These are phyloP conservation scores for Zosterops hypoxanthus DNA, from an alignment of 2,113 vertebrate genomes.

Conservation along the genomic window DNA sequence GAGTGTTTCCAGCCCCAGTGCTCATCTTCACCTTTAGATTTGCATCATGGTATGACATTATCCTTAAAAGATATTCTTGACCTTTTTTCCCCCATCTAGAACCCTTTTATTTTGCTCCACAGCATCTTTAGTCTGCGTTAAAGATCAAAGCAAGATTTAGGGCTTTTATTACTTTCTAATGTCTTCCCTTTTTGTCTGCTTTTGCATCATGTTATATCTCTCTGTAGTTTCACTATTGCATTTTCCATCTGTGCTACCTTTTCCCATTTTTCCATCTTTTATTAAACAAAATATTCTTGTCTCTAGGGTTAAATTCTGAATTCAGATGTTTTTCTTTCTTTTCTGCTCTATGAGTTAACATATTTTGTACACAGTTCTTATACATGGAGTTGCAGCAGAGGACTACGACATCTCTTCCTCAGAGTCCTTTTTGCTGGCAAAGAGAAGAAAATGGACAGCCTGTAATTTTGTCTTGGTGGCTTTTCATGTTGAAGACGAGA, in stretches of 20 bases:
- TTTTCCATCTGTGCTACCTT: not conserved
- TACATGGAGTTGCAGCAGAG: not conserved
- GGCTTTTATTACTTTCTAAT: constrained; percentile 53
- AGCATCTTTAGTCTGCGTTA: not conserved
- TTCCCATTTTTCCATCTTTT: not conserved
- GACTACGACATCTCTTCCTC: not conserved
- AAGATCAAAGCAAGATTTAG: constrained; percentile 65
- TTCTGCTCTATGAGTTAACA: not conserved
- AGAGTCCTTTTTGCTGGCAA: not conserved
- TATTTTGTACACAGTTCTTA: not conserved
- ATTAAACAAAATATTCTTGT: not conserved
- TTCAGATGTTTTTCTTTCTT: not conserved
- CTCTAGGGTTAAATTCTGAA: not conserved
- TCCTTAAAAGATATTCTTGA: constrained; percentile 13
- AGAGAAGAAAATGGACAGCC: not conserved
- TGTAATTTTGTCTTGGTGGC: not conserved
- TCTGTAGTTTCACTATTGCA: not conserved
- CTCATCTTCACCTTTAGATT: not conserved
- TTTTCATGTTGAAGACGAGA: not conserved
- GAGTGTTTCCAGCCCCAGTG: not conserved
- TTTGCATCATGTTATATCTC: not conserved
- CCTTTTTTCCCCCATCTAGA: not conserved
- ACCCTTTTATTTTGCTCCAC: constrained; percentile 55
- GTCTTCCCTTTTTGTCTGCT: constrained; percentile 39
- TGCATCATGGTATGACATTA: constrained; percentile 3